Conservation (phyloP, 2,797 vertebrate genomes). For the Pteropus rufus region DNA sequence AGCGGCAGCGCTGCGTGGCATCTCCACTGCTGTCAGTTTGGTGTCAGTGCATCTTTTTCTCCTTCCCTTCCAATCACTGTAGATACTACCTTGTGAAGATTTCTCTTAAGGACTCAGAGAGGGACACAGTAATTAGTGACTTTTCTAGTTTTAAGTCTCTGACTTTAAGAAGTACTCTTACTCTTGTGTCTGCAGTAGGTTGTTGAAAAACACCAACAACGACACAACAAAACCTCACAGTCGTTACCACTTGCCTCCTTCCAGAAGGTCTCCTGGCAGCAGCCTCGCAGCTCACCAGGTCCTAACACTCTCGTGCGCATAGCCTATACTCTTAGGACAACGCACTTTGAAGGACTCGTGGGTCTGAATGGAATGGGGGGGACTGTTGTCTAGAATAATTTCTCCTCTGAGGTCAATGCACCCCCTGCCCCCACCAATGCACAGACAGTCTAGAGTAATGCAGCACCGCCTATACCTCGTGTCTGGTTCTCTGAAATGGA, state of each 20-base stretch:
- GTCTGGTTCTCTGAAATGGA: neutral
- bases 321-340: neutral
- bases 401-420: neutral
- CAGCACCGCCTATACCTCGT: neutral
- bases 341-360: neutral
- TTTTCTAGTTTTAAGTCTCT: neutral
- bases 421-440: too few relatives aligned
- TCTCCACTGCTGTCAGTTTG: fast-evolving
- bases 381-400: neutral
- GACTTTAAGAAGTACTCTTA: neutral
- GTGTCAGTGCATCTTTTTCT: neutral
- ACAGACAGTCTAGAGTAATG: neutral
- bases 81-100: neutral
- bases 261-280: neutral
- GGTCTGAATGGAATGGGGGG: neutral
- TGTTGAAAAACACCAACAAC: neutral
- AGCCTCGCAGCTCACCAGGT: neutral
- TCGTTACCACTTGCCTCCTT: neutral
- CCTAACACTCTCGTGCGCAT: fast-evolving
- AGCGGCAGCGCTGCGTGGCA: fast-evolving
- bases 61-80: fast-evolving
- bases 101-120: neutral
- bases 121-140: neutral
- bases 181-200: neutral
- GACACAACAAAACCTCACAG: neutral